These are phyloP conservation scores for Nyctalus aviator DNA, from an alignment of 2,797 vertebrate genomes.

Conservation along the genomic window DNA sequence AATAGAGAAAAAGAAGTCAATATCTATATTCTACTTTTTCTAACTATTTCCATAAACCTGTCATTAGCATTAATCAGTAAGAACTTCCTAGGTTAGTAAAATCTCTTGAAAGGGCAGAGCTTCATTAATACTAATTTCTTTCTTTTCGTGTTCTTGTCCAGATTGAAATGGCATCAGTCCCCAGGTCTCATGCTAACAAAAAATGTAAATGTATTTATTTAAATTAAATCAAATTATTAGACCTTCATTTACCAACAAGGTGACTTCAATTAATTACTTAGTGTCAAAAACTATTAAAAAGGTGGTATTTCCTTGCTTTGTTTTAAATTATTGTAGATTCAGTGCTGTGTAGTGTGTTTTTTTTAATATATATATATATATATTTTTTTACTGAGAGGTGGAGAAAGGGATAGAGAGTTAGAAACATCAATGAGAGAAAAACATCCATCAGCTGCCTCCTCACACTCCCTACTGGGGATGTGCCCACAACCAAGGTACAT, in stretches of 20 bases:
- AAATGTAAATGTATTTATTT: conserved; percentile 41
- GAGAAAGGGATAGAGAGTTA: too few species aligned
- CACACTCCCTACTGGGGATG: too few species aligned
- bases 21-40: neutral
- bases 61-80: neutral
- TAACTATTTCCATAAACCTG: neutral
- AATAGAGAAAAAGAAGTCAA: neutral
- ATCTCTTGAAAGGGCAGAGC: neutral
- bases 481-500: too few species aligned
- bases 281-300: too few species aligned
- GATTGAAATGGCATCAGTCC: conserved; percentile 59
- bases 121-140: conserved; percentile 32
- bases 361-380: too few species aligned
- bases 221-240: conserved; percentile 57
- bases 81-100: neutral
- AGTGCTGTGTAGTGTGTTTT: too few species aligned
- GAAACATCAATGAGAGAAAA: too few species aligned
- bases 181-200: neutral
- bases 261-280: conserved; percentile 48
- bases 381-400: too few species aligned
- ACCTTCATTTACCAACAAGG: conserved; percentile 58
- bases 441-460: too few species aligned
- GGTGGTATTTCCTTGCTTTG: too few species aligned
- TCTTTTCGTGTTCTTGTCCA: conserved; percentile 40
- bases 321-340: too few species aligned